Evolutionary conservation across 2,797 vertebrate species (phyloP).

Genomic region (Karalla daura): DNA sequence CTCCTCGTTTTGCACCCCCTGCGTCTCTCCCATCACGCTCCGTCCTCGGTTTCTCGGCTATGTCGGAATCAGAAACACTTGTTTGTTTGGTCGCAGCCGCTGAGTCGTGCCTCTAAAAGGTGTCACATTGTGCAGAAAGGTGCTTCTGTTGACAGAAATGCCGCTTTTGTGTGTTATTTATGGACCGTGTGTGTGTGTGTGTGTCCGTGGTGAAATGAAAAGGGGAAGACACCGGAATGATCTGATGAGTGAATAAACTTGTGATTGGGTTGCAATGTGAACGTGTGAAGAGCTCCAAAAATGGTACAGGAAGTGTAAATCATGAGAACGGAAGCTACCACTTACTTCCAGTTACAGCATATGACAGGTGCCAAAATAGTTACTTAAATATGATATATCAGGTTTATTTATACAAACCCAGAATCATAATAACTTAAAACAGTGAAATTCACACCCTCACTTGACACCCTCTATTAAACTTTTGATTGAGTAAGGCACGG

Average conservation of each 20-base stretch:
- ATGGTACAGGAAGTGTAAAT: too few species aligned
- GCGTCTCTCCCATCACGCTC: slow-evolving; percentile 21
- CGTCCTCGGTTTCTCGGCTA: slow-evolving; percentile 11
- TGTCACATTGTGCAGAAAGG: slow-evolving; percentile 9
- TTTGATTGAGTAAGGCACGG: slow-evolving; percentile 43
- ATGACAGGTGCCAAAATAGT: too few species aligned
- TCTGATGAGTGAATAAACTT: neutral
- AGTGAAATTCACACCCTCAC: neutral
- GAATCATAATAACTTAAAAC: neutral
- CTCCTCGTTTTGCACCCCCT: slow-evolving; percentile 1
- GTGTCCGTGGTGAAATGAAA: neutral
- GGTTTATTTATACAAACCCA: slow-evolving; percentile 8
- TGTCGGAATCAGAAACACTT: slow-evolving; percentile 38
- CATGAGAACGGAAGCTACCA: too few species aligned
- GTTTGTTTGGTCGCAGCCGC: slow-evolving; percentile 29
- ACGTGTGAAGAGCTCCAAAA: too few species aligned
- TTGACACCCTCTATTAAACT: slow-evolving; percentile 4
- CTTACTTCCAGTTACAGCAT: too few species aligned
- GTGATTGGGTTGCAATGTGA: too few species aligned
- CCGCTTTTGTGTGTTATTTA: slow-evolving; percentile 9
- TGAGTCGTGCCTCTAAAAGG: slow-evolving; percentile 1
- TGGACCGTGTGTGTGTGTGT: neutral
- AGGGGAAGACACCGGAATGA: neutral
- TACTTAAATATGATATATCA: neutral
- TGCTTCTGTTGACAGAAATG: neutral